Base-by-base conservation (phyloP, 1,140 invertebrate genomes). In the Orchesella cincta region DNA sequence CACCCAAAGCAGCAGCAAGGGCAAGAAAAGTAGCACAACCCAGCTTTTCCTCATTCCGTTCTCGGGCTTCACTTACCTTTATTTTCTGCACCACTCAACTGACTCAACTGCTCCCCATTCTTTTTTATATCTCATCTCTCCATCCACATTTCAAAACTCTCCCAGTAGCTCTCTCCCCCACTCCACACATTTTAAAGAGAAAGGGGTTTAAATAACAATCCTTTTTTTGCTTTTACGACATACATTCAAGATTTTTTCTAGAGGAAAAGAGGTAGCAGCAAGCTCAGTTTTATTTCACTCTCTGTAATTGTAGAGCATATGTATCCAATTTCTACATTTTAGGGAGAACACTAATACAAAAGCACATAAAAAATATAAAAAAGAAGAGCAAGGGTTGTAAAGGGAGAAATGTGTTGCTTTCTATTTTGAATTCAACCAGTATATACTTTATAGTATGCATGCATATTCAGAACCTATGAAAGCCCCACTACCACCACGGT, bases 301-400 rank as follows among this genome's bases (percentile, higher is more conserved):
- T 67, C 29, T 16, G 29, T 33, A 67, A 67, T 67, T 26, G 3
- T 12, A 33, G 14, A 67, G 62, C 62, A 67, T 67, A 67, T 67
- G 62, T 67, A 67, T 67, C 62, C 62, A 31, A 67, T 67, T 67
- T 67, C 33, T 67, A 18, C n/a, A n/a, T n/a, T n/a, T 57, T n/a
- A 46, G 39, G 39, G 3, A 57, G 54, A 57, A 23, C 54, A 57
- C 62, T 67, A 8, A 67, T 31, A 29, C 26, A 67, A 31, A 14
- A 33, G 33, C 8, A 67, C 26, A 67, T 8, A 57, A 57, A n/a
- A n/a, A 46, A 46, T 46, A 46, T 26, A 57, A 57, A 18, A 16
- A 14, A 26, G 54, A 57, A 57, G 26, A 57, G 54, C 54, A 20
- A 20, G 39, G 8, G 39, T 46, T 46, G 39, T 20, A 46, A 12